phyloP scores from a whole-genome alignment of 92 coral and sea anemone genomes.

The Porites cylindrica region DNA sequence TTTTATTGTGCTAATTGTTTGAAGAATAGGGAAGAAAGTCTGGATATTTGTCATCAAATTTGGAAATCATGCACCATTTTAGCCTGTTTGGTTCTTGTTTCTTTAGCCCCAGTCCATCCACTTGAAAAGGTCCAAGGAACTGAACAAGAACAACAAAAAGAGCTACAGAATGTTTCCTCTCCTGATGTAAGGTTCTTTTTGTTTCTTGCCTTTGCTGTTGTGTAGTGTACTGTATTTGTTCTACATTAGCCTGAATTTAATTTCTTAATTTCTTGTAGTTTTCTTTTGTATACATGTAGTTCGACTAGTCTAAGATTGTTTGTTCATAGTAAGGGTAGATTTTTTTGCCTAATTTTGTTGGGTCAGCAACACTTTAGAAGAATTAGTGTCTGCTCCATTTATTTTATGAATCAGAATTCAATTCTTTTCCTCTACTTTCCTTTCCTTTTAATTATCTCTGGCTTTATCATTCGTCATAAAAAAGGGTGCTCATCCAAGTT shows the following conservation, averaged over 20 bases:
- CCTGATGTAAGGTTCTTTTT: constrained; percentile 27
- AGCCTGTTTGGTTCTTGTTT: background rate
- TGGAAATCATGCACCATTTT: background rate
- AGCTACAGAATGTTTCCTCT: constrained; percentile 15
- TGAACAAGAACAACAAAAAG: constrained; percentile 29
- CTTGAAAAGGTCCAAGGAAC: constrained; percentile 32
- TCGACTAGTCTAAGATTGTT: too few relatives aligned
- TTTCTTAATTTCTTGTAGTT: background rate
- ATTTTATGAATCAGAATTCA: background rate
- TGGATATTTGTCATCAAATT: background rate
- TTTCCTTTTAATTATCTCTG: too few relatives aligned
- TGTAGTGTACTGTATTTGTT: background rate
- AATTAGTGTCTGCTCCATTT: background rate
- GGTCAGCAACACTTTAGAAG: too few relatives aligned
- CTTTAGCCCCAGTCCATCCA: background rate
- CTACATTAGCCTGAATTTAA: background rate
- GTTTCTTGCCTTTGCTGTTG: background rate
- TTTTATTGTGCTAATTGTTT: too few relatives aligned
- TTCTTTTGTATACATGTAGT: background rate
- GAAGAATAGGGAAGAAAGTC: background rate
- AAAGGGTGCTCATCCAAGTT: too few relatives aligned
- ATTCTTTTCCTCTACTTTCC: too few relatives aligned
- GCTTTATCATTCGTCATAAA: too few relatives aligned
- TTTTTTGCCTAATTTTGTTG: too few relatives aligned
- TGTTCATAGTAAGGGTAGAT: background rate